A percentile compares a stretch with the other conserved stretches of the same genome.
Conservation (phyloP, 2,113 vertebrate species). For the Clarias batrachus region DNA sequence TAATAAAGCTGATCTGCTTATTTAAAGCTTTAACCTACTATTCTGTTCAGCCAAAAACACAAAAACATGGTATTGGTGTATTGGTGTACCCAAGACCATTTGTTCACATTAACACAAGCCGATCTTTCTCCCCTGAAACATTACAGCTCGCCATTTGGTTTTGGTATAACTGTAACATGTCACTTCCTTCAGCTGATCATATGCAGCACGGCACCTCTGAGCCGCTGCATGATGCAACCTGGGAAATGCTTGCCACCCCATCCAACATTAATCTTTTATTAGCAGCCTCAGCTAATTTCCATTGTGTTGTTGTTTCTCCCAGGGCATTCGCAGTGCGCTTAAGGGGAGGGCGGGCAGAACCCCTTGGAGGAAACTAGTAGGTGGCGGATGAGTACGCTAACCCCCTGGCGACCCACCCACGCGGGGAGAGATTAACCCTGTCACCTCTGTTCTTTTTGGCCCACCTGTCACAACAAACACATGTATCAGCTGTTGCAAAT, state of each 20-base stretch:
- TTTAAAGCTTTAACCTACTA: too few species aligned
- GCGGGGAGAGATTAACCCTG: constrained; percentile 26
- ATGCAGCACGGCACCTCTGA: not conserved
- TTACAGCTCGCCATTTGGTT: not conserved
- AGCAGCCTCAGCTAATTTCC: constrained; percentile 37
- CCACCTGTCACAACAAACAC: constrained; percentile 35
- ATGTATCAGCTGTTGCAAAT: constrained; percentile 26
- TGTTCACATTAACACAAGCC: not conserved
- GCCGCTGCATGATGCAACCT: not conserved
- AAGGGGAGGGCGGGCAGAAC: constrained; percentile 3
- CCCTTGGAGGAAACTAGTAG: constrained; percentile 24
- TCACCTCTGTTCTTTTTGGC: constrained; percentile 2
- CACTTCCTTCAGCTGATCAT: not conserved
- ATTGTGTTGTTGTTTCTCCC: constrained; percentile 36
- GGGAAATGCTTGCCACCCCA: constrained; percentile 16
- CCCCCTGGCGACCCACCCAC: not conserved
- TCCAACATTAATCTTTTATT: constrained; percentile 42
- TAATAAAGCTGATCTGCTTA: too few species aligned
- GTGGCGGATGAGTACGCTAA: constrained; percentile 29
- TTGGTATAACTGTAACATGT: not conserved
- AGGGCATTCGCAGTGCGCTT: not conserved
- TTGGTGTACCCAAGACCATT: not conserved
- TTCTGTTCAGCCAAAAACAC: not conserved
- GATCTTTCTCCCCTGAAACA: not conserved
- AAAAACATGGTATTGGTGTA: not conserved